phyloP scores from a whole-genome alignment of 2,113 vertebrate genomes.

The Anguilla rostrata region DNA sequence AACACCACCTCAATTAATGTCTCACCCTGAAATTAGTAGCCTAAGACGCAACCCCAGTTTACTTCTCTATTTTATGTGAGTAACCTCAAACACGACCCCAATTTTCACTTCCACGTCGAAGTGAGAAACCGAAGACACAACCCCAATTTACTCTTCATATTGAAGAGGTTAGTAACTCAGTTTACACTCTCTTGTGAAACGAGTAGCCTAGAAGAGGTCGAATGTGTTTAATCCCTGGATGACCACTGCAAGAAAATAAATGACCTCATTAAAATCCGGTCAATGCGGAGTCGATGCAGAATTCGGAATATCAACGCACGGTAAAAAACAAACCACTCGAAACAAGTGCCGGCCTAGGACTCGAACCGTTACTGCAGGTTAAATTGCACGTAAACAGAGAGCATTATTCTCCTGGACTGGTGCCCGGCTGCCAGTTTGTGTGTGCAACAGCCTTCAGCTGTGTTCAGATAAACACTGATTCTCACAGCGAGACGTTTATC shows the following conservation, averaged over 20 bases:
- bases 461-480: not conserved
- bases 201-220: not conserved
- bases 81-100: constrained; percentile 89
- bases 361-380: not conserved
- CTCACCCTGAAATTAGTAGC: too few species aligned
- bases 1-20: constrained; percentile 54
- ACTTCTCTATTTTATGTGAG: constrained; percentile 80
- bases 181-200: not conserved
- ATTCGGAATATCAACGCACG: not conserved
- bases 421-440: not conserved
- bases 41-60: constrained; percentile 74
- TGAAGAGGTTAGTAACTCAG: constrained; percentile 67
- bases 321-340: not conserved
- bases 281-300: not conserved
- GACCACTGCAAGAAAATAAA: not conserved
- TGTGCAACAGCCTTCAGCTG: not conserved
- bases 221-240: not conserved
- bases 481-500: not conserved
- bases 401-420: constrained; percentile 64
- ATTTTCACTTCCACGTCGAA: constrained; percentile 97
- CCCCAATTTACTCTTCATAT: constrained; percentile 77
- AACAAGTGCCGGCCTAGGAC: not conserved
- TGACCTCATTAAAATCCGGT: not conserved
- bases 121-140: constrained; percentile 82
- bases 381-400: not conserved